phyloP scores from a whole-genome alignment of 2,888 invertebrate species.

The Phrixothrix hirtus region DNA sequence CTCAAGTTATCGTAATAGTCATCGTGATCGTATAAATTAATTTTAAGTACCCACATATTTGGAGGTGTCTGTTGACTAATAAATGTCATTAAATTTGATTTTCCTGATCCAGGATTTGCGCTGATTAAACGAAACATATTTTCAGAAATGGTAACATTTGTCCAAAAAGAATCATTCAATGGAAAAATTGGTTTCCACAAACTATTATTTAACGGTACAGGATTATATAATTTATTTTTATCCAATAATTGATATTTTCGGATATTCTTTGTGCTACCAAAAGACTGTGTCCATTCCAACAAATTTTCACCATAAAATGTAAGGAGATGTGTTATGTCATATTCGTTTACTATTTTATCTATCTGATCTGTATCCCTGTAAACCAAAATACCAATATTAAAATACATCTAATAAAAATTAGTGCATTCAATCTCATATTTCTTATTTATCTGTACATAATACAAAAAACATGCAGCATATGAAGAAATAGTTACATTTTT shows the following conservation, averaged over 20 bases:
- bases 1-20: slow-evolving; percentile 8
- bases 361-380: not conserved
- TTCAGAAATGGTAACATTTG: too few species aligned
- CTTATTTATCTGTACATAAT: too few species aligned
- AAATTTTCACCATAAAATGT: not conserved
- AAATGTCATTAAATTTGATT: slow-evolving; percentile 3
- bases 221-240: not conserved
- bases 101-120: slow-evolving; percentile 14
- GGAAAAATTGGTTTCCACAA: not conserved
- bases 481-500: too few species aligned
- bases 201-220: not conserved
- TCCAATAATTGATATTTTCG: not conserved
- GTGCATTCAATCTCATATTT: too few species aligned
- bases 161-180: not conserved
- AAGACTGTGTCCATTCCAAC: slow-evolving; percentile 7
- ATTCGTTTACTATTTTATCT: not conserved
- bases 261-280: not conserved
- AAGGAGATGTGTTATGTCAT: not conserved
- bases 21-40: slow-evolving; percentile 3
- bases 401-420: too few species aligned
- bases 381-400: too few species aligned
- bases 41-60: slow-evolving; percentile 4
- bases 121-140: not conserved
- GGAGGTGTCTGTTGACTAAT: not conserved
- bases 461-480: too few species aligned